Conservation (phyloP, 2,797 vertebrate species). For the Cyclura pinguis region DNA sequence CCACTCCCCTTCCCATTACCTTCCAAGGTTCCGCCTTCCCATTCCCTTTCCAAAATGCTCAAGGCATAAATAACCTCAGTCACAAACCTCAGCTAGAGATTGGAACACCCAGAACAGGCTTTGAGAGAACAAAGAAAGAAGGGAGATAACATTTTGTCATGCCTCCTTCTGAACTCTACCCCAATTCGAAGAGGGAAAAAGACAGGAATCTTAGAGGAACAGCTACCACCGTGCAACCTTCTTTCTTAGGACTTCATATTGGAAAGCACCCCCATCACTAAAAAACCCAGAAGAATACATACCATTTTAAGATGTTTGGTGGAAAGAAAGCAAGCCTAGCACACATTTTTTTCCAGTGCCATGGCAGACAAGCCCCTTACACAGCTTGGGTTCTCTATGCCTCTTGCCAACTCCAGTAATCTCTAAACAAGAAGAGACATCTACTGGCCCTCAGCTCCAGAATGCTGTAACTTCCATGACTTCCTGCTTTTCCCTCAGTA, state of each 20-base stretch:
- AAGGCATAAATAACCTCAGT: no score
- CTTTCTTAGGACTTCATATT: background rate
- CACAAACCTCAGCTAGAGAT: background rate
- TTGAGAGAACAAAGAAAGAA: no score
- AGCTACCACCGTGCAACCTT: background rate
- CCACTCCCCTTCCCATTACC: no score
- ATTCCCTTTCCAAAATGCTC: background rate
- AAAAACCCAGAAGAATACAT: background rate
- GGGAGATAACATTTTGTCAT: no score
- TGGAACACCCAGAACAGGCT: background rate
- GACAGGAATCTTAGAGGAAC: no score
- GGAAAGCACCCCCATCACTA: background rate
- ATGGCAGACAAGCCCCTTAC: background rate
- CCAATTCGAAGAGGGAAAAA: no score
- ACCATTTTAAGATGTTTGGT: no score
- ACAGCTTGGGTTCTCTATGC: background rate
- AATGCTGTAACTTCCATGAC: background rate
- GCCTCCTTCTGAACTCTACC: no score
- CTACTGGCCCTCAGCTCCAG: background rate
- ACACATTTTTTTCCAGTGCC: background rate
- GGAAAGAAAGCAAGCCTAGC: background rate
- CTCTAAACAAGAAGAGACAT: background rate
- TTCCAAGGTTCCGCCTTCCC: no score
- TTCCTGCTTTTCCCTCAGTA: background rate
- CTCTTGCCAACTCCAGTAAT: background rate